Evolutionary conservation across 2,888 invertebrate genomes (phyloP), one percentile per base, ranked within the genome.

Genomic region (Aproaerema taeniolella): DNA sequence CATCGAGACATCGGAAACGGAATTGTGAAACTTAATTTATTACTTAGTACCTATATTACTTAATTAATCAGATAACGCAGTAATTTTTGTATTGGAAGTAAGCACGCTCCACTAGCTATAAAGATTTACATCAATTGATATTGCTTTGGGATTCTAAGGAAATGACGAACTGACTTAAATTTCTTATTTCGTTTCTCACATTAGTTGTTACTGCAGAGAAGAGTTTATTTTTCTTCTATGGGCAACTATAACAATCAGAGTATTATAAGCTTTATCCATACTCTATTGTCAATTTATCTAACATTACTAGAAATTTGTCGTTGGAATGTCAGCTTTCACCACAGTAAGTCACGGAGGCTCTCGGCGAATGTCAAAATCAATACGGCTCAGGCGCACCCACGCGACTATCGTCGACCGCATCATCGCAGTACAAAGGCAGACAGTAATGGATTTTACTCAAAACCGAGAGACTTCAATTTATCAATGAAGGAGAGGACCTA

Each of bases 331-430:
- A 49, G 56, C 76, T 75, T 76, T 76, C 75, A 66, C 74, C 55
- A 8, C 15, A 9, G 58, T 58, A 62, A 66, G 59, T 67, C 67
- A 70, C 67, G 56, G 54, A 54, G 59, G 57, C 33, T 47, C 46
- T 59, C 54, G 13, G 45, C 50, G 59, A 66, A 67, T 65, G 59
- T 58, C 61, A 65, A 62, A 72, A 69, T 71, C 67, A 71, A 70
- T 35, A 35, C n/a, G 14, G 16, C 26, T 25, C 38, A 43, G 47
- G 55, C 56, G 58, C 60, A 47, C 61, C 63, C 58, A 59, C 49
- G 39, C 39, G 41, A n/a, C n/a, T n/a, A n/a, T n/a, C n/a, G 35
- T 26, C 31, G 16, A 10, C 25, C 15, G 14, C 26, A 20, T 12
- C 31, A 26, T 25, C 26, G 24, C 16, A 26, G n/a, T n/a, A n/a